These are phyloP conservation scores for Danio choprae DNA, from an alignment of 2,797 vertebrate species.

Conservation along the genomic window DNA sequence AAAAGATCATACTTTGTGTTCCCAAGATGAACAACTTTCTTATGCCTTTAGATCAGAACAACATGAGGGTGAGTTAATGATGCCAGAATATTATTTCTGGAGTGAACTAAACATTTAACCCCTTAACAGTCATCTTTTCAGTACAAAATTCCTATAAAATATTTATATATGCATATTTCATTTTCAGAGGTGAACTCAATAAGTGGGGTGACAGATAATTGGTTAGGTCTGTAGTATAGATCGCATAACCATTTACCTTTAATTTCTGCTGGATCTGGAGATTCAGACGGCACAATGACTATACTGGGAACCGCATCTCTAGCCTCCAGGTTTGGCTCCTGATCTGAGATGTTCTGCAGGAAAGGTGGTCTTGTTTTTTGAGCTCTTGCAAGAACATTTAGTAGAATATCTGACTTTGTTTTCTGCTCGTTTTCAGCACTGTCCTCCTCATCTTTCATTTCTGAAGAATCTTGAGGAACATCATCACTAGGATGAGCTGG, in stretches of 20 bases:
- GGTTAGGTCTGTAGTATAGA: not conserved
- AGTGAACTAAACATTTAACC: no score
- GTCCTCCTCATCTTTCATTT: not conserved
- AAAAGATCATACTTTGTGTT: no score
- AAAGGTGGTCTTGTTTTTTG: slow-evolving; percentile 24
- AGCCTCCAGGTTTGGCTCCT: slow-evolving; percentile 26
- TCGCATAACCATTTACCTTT: slow-evolving; percentile 40
- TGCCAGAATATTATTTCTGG: no score
- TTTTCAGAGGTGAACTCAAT: no score
- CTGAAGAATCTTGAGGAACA: not conserved
- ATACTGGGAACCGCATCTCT: slow-evolving; percentile 50
- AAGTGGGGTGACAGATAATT: no score
- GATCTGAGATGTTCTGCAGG: not conserved
- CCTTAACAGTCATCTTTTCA: no score
- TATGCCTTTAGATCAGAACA: no score
- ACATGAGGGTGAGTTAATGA: no score
- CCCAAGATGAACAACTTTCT: no score
- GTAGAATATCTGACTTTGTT: slow-evolving; percentile 35
- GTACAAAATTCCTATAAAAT: no score
- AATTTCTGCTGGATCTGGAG: slow-evolving; percentile 8
- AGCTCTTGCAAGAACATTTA: slow-evolving; percentile 50
- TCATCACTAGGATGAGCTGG: slow-evolving; percentile 11
- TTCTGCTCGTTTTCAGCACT: not conserved
- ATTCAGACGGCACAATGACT: slow-evolving; percentile 53
- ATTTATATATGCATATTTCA: no score